These are phyloP conservation scores for Simalia tracyae DNA, from an alignment of 2,797 vertebrate species.

Conservation along the genomic window DNA sequence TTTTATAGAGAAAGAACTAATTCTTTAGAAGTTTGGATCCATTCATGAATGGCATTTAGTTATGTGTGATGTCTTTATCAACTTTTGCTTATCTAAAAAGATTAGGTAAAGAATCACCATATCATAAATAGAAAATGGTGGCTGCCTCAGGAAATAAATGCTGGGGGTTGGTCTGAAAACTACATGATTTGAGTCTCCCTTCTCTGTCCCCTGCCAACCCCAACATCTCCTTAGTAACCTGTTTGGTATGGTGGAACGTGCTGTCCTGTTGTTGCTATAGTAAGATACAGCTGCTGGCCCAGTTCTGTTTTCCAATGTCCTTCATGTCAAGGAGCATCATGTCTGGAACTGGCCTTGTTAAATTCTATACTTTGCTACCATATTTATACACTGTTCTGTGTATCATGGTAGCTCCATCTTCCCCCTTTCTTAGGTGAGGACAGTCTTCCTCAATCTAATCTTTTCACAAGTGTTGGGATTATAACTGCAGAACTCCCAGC, in stretches of 20 bases:
- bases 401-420: background rate
- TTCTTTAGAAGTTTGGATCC: background rate
- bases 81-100: background rate
- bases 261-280: background rate
- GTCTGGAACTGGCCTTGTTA: background rate
- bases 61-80: background rate
- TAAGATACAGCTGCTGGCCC: background rate
- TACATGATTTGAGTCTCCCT: background rate
- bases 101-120: background rate
- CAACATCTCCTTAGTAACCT: background rate
- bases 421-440: background rate
- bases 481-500: background rate
- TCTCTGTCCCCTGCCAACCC: background rate
- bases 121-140: background rate
- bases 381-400: background rate
- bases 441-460: background rate
- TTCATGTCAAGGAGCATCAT: background rate
- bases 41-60: background rate
- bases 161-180: background rate
- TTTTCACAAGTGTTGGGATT: background rate
- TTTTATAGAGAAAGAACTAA: background rate
- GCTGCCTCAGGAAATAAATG: background rate
- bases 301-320: background rate
- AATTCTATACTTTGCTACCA: background rate
- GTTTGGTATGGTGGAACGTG: background rate